Evolutionary conservation across 2,888 invertebrate genomes (phyloP), one percentile per base, ranked within the genome.

Genomic region (Pheosia tremula): DNA sequence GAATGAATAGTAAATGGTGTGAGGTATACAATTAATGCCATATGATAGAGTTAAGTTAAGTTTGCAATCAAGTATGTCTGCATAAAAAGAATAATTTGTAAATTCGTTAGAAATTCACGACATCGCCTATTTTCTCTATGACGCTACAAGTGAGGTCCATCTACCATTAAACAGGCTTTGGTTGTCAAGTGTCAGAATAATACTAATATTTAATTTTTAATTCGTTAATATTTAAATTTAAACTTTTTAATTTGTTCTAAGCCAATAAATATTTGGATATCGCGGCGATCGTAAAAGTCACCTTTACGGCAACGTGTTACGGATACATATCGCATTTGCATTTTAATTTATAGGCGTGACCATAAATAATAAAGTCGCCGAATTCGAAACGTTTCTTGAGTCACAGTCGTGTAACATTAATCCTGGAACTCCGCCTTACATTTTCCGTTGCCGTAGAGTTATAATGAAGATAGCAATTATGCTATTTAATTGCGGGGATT

Each of bases 261-360:
- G 81, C 79, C 73, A 85, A 88, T 89, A 88, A 90, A 90, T 89
- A 89, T 88, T 86, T 86, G 80, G 83, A 76, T 84, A 85, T 84
- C 79, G 80, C 72, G 64, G 71, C 67, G 79, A 71, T 79, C 71
- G 85, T 90, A 84, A 90, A 88, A 68, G 88, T 88, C 87, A 73
- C 67, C 74, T 85, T 81, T 79, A 78, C 80, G 75, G 77, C 66
- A 71, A 81, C 79, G 81, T 84, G 86, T 83, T 84, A 86, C 82
- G 79, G 78, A 81, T 78, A 75, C 72, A 71, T 71, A 55, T 65
- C 68, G 63, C 69, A 81, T 86, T 85, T 78, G 78, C 78, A 80
- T 79, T 78, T 78, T 71, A 78, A 84, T 86, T 82, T 81, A 82
- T 78, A 72, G 69, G 66, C 69, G 66, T 73, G 68, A 74, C 72